Conservation (phyloP, 2,888 invertebrate species). For the Asteroscopus sphinx region DNA sequence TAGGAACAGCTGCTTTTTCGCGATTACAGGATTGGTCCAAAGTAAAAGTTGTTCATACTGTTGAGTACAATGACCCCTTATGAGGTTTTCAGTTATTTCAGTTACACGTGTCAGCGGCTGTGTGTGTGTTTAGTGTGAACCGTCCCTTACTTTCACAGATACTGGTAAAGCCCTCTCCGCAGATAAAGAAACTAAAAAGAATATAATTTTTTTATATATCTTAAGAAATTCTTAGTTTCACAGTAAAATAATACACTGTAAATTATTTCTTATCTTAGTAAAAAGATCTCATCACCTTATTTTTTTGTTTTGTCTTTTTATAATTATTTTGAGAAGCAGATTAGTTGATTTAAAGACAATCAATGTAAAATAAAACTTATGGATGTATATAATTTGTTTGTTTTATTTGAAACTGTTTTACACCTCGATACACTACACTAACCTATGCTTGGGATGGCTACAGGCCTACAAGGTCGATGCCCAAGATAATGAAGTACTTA, state of each 20-base stretch:
- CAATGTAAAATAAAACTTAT: slow-evolving; percentile 90
- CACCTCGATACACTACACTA: not conserved
- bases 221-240: slow-evolving; percentile 87
- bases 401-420: slow-evolving; percentile 67
- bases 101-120: no score
- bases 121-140: no score
- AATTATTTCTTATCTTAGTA: slow-evolving; percentile 89
- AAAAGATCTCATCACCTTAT: slow-evolving; percentile 90
- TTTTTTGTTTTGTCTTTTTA: slow-evolving; percentile 89
- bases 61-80: no score
- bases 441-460: not conserved
- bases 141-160: slow-evolving; percentile 46
- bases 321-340: slow-evolving; percentile 89
- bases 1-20: no score
- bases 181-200: slow-evolving; percentile 56
- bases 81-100: no score
- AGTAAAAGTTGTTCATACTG: no score
- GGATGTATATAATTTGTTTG: slow-evolving; percentile 85
- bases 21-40: no score
- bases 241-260: slow-evolving; percentile 85
- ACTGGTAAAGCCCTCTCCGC: slow-evolving; percentile 76
- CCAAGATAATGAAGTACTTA: no score
- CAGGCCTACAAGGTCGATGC: no score
- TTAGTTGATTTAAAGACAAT: slow-evolving; percentile 90
- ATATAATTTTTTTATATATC: slow-evolving; percentile 78